Evolutionary conservation across 2,113 vertebrate species (phyloP), one percentile per base, ranked within the genome.

Genomic region (Catharus bicknelli): DNA sequence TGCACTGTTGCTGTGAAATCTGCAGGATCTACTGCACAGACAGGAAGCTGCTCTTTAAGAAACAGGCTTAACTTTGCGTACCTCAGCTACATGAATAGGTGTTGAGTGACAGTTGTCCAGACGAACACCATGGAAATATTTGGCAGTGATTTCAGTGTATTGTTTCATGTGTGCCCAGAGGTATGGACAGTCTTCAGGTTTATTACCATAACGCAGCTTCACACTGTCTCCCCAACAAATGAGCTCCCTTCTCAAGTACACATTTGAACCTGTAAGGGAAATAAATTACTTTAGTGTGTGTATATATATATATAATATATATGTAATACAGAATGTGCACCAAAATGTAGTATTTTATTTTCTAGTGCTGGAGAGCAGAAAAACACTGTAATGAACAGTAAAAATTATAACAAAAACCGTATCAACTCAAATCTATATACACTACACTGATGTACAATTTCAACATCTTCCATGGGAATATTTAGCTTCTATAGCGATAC

Each of bases 61-160:
- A 20, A 51, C 30, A 43, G 2, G 18, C 50, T 70, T 43, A 45
- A 42, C 62, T 70, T 77, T 72, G 61, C 76, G 66, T 98, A 99
- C 99, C 99, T 99, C 99, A 43, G 99, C 99, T 18, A 99, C 99
- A 9, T 99, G 98, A 68, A 99, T 93, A 4, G 99, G 99, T 6
- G 99, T 99, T 7, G 99, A 99, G 94, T 99, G 99, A 94, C 99
- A 99, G 97, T 99, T 99, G 94, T 99, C 99, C 93, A 99, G 98
- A 42, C 99, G 97, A 48, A 99, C 96, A 50, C 99, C 99, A 4
- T 98, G 98, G 96, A 99, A 99, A 76, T 99, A 96, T 7, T 96
- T 98, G 63, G 99, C 99, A 15, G 98, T 99, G 86, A 99, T 99
- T 95, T 99, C 98, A 0, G 99, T 99, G 94, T 99, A 99, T 90